Evolutionary conservation across 2,888 invertebrate species (phyloP).

Genomic region (Lochmaea crataegi): DNA sequence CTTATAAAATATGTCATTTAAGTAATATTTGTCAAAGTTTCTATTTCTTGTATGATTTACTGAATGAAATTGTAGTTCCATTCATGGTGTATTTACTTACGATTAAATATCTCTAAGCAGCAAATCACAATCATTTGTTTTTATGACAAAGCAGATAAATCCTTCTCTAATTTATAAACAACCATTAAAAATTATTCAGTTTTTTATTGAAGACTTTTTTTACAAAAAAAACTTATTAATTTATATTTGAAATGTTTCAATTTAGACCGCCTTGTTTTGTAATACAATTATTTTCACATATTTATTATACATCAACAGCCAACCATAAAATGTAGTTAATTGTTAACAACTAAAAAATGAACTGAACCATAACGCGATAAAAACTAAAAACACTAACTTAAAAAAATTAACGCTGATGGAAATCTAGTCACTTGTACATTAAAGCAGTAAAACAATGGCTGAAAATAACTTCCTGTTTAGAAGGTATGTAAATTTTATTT

Average conservation of each 20-base stretch:
- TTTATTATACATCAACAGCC: background rate
- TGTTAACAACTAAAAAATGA: conserved; percentile 18
- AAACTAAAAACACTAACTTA: conserved; percentile 5
- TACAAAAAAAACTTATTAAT: background rate
- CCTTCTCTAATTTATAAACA: too few relatives aligned
- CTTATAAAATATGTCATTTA: too few relatives aligned
- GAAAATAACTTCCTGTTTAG: conserved; percentile 21
- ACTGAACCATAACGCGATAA: conserved; percentile 16
- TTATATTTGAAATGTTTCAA: background rate
- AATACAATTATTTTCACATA: background rate
- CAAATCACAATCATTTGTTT: too few relatives aligned
- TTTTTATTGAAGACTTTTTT: too few relatives aligned
- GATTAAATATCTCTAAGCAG: too few relatives aligned
- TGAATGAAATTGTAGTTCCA: too few relatives aligned
- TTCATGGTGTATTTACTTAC: too few relatives aligned
- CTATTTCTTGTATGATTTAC: too few relatives aligned
- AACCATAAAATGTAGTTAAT: conserved; percentile 19
- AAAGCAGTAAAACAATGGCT: conserved; percentile 16
- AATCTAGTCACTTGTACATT: conserved; percentile 1
- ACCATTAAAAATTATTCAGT: too few relatives aligned
- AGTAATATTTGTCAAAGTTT: too few relatives aligned
- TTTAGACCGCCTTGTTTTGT: background rate
- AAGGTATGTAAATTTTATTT: conserved; percentile 19
- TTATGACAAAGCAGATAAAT: too few relatives aligned
- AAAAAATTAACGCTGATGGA: conserved; percentile 10